A percentile compares a stretch with the other conserved stretches of the same genome.
phyloP scores from a whole-genome alignment of 92 coral and sea anemone genomes.

The Pocillopora meandrina region DNA sequence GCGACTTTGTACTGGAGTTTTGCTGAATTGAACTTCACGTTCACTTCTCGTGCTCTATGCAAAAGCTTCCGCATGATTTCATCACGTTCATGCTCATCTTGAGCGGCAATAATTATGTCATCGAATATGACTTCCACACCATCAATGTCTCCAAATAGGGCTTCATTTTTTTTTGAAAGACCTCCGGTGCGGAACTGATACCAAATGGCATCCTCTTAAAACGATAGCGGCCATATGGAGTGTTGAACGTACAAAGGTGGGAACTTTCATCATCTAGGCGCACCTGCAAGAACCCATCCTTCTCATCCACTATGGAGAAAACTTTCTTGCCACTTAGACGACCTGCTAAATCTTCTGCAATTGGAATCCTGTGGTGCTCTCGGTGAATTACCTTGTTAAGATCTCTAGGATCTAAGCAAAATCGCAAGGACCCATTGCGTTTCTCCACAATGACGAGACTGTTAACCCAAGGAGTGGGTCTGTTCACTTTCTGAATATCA shows the following conservation, averaged over 20 bases:
- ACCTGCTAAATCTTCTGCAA: slow-evolving; percentile 48
- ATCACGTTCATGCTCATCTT: slow-evolving; percentile 40
- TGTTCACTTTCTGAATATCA: slow-evolving; percentile 46
- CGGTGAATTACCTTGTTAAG: slow-evolving; percentile 35
- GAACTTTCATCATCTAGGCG: slow-evolving; percentile 44
- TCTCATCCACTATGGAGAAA: slow-evolving; percentile 34
- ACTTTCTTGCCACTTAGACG: slow-evolving; percentile 39
- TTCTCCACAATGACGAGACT: slow-evolving; percentile 42
- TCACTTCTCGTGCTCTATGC: slow-evolving; percentile 20
- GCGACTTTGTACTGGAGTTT: slow-evolving; percentile 31
- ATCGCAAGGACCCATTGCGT: slow-evolving; percentile 31
- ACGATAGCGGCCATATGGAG: slow-evolving; percentile 48
- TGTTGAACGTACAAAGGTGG: slow-evolving; percentile 42
- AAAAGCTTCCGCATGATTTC: slow-evolving; percentile 31
- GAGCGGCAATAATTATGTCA: slow-evolving; percentile 40
- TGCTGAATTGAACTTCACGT: slow-evolving; percentile 26
- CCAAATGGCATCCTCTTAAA: slow-evolving; percentile 49
- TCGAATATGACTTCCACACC: slow-evolving; percentile 47
- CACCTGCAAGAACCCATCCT: slow-evolving; percentile 46
- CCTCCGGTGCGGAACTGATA: slow-evolving; percentile 40
- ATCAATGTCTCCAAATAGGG: slow-evolving; percentile 35
- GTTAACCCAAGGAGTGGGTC: slow-evolving; percentile 49
- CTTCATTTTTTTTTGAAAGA: slow-evolving; percentile 43
- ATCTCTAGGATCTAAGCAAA: slow-evolving; percentile 54
- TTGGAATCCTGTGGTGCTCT: slow-evolving; percentile 44